These are phyloP conservation scores for Nudaria mundana DNA, from an alignment of 2,888 invertebrate species.

Conservation along the genomic window DNA sequence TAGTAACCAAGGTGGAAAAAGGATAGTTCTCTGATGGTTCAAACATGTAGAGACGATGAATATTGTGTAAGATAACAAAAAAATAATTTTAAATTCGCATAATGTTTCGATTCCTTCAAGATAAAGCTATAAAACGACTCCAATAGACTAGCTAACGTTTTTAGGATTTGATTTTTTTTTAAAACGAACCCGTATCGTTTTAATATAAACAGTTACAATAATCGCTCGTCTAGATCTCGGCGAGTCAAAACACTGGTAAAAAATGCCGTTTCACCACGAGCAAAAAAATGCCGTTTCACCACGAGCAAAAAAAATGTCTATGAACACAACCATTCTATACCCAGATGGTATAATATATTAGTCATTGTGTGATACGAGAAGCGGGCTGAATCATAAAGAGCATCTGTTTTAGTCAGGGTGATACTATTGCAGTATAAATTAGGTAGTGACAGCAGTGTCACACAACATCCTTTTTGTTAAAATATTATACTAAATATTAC, in stretches of 20 bases:
- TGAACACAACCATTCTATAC: slow-evolving; percentile 33
- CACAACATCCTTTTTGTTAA: neutral
- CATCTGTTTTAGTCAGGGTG: slow-evolving; percentile 23
- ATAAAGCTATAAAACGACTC: slow-evolving; percentile 7
- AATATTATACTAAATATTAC: too few species aligned
- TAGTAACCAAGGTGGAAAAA: too few species aligned
- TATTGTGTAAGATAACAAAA: too few species aligned
- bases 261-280: slow-evolving; percentile 29
- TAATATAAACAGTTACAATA: slow-evolving; percentile 17
- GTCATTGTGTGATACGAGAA: slow-evolving; percentile 31
- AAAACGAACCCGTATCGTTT: slow-evolving; percentile 16
- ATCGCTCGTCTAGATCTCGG: slow-evolving; percentile 18
- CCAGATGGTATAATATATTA: slow-evolving; percentile 31
- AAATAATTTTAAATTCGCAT: slow-evolving; percentile 14
- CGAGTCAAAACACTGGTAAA: slow-evolving; percentile 25
- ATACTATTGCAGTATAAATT: slow-evolving; percentile 16
- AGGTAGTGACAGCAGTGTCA: slow-evolving; percentile 4
- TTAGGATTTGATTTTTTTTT: slow-evolving; percentile 10
- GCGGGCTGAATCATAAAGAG: slow-evolving; percentile 8
- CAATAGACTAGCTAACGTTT: slow-evolving; percentile 3
- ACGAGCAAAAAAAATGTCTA: slow-evolving; percentile 22
- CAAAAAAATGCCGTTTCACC: slow-evolving; percentile 33
- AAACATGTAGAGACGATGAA: too few species aligned
- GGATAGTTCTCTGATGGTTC: too few species aligned
- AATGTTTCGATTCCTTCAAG: slow-evolving; percentile 7